Evolutionary conservation across 2,888 invertebrate genomes (phyloP), one percentile per base, ranked within the genome.

Genomic region (Pterostichus niger): DNA sequence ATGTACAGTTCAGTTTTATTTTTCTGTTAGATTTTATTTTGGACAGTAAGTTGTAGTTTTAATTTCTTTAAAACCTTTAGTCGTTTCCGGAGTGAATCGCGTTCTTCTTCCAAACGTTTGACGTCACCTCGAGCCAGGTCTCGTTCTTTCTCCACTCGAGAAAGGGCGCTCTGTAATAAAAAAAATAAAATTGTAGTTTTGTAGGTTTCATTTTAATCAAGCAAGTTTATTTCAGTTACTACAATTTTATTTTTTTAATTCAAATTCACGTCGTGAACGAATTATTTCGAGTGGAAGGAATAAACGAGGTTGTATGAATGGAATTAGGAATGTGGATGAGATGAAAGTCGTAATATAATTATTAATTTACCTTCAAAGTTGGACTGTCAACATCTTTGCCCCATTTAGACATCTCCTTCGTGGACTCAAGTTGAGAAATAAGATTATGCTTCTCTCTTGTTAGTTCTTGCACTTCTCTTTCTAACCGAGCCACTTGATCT

Each of bases 101-200:
- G 90, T 88, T 94, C 94, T 86, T 92, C 91, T 84, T 92, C 92
- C n/a, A 93, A 86, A 46, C 93, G 90, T 83, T 91, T 90, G 9
- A 93, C 88, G 85, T 94, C 93, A 0, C 90, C 89, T 84, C 91
- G 90, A 2, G 92, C 90, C 6, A 91, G 85, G 86, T 94, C 93
- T 54, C 92, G 89, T 88, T 94, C 94, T 40, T 90, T 89, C 86
- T 91, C 90, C 54, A 89, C 85, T 83, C 91, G 88, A 85, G 90
- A 91, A 31, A 91, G 85, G 44, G 85, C 52, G 6, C 33, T 24
- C 75, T 75, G 52, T 2, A 46, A 64, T 64, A 31, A 64, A 64
- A 64, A 5, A 64, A 35, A 35, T 13, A 71, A 71, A 44, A 71
- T 71, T 44, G 15, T 35, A 31, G 11, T 35, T 7, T 35, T 35